phyloP scores from a whole-genome alignment of 2,797 vertebrate species.

The Lindbergichthys nudifrons region DNA sequence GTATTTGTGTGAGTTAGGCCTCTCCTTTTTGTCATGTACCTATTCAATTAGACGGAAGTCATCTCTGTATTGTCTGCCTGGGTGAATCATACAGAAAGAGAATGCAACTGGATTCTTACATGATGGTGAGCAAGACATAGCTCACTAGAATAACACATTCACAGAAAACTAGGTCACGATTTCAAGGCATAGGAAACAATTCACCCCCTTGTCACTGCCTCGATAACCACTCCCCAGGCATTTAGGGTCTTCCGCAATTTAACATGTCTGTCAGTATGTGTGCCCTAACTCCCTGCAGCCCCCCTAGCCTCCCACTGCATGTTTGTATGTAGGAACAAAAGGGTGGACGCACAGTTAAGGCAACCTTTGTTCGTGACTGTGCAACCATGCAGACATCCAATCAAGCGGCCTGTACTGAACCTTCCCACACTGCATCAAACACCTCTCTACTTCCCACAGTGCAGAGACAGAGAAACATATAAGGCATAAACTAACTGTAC shows the following conservation, averaged over 20 bases:
- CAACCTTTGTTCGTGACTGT: conserved; percentile 85
- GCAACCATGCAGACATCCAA: conserved; percentile 83
- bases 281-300: conserved; percentile 37
- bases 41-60: conserved; percentile 63
- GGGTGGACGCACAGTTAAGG: conserved; percentile 81
- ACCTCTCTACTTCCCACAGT: conserved; percentile 66
- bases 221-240: conserved; percentile 52
- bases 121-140: conserved; percentile 65
- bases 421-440: conserved; percentile 71
- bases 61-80: conserved; percentile 49
- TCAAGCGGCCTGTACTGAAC: conserved; percentile 67
- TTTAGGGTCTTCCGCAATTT: conserved; percentile 64
- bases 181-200: conserved; percentile 68
- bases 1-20: conserved; percentile 23
- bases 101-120: conserved; percentile 59
- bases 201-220: conserved; percentile 58
- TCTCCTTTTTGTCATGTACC: conserved; percentile 55
- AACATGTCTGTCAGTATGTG: conserved; percentile 54
- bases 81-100: conserved; percentile 63
- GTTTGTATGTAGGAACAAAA: conserved; percentile 81
- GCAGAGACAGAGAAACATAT: conserved; percentile 52
- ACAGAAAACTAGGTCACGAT: conserved; percentile 73
- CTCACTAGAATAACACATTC: conserved; percentile 65
- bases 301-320: conserved; percentile 49
- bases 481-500: conserved; percentile 27